A percentile compares a stretch with the other conserved stretches of the same genome.
Evolutionary conservation across 1,140 invertebrate genomes (phyloP).

Genomic region (Calycopis cecrops): DNA sequence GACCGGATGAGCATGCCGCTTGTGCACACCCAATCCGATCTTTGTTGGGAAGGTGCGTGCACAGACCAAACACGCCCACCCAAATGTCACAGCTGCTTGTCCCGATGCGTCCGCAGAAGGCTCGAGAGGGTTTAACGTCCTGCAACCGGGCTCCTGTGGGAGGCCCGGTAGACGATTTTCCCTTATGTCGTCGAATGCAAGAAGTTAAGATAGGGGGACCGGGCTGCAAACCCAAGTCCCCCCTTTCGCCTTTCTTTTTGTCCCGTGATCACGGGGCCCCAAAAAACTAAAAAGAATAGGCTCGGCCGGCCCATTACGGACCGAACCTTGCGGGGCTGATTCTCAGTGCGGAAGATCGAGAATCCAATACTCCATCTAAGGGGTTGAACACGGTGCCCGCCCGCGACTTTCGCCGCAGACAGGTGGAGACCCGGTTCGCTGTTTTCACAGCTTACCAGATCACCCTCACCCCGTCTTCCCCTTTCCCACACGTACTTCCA

Average conservation of each 20-base stretch:
- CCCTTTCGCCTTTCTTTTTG: neutral
- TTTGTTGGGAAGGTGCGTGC: slow-evolving; percentile 13
- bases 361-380: neutral
- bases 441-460: too few relatives aligned
- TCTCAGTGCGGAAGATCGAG: neutral
- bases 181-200: neutral
- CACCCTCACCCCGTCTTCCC: too few relatives aligned
- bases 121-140: neutral
- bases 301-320: slow-evolving; percentile 2
- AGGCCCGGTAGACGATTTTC: slow-evolving; percentile 8
- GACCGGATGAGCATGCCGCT: slow-evolving; percentile 11
- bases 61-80: slow-evolving; percentile 13
- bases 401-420: too few relatives aligned
- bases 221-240: neutral
- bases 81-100: neutral
- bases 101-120: neutral
- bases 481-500: too few relatives aligned
- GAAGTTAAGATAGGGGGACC: neutral
- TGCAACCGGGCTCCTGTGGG: slow-evolving; percentile 12
- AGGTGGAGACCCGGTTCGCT: too few relatives aligned
- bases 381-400: too few relatives aligned
- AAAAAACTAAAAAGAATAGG: slow-evolving; percentile 2
- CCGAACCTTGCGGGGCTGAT: neutral
- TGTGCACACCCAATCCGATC: slow-evolving; percentile 10
- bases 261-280: too few relatives aligned